Evolutionary conservation across 2,797 vertebrate genomes (phyloP).

Genomic region (Sphenodon punctatus): DNA sequence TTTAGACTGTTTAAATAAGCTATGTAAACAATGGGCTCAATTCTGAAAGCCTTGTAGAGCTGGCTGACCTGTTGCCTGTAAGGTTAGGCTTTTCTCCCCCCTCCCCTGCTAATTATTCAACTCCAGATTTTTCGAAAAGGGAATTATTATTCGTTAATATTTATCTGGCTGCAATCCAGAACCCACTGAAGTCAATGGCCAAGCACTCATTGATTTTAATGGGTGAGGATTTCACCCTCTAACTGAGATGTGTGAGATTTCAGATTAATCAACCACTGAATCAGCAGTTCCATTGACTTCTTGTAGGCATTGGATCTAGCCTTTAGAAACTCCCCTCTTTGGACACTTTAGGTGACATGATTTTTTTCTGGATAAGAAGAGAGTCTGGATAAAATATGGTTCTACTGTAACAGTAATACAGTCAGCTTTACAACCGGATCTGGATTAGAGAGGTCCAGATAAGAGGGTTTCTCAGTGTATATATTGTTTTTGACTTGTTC

Average conservation of each 20-base stretch:
- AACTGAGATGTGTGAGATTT: neutral
- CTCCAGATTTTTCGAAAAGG: neutral
- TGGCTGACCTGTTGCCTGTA: neutral
- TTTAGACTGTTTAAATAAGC: neutral
- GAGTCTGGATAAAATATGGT: no score
- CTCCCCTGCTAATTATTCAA: neutral
- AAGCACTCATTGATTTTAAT: neutral
- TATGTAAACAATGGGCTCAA: neutral
- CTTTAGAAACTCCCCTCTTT: no score
- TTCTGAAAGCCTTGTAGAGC: neutral
- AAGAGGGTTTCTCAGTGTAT: neutral
- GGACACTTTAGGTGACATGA: no score
- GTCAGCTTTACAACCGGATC: no score
- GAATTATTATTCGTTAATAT: neutral
- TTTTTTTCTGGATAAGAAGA: no score
- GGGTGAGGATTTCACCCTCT: neutral
- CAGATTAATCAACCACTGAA: no score
- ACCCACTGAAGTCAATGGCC: neutral
- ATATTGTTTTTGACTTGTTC: neutral
- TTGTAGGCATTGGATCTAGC: no score
- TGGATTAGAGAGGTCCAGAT: no score
- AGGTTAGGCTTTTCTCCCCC: neutral
- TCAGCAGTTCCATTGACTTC: neutral
- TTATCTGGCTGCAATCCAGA: neutral
- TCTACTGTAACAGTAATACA: no score